phyloP scores from a whole-genome alignment of 1,140 invertebrate genomes.

The Eriosoma lanigerum region DNA sequence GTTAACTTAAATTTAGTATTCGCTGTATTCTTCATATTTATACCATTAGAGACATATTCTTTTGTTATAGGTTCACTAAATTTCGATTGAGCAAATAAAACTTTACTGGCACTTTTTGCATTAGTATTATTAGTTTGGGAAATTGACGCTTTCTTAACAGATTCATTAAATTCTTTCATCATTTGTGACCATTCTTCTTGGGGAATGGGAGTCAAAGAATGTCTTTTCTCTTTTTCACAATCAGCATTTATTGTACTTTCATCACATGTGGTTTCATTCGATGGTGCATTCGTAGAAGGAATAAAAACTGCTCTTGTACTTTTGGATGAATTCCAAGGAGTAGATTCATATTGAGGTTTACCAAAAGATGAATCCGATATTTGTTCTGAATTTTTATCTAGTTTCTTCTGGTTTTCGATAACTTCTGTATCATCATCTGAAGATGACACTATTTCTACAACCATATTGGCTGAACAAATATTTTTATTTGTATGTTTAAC shows the following conservation, averaged over 20 bases:
- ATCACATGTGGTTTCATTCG: not conserved
- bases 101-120: not conserved
- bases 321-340: constrained; percentile 24
- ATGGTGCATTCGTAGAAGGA: not conserved
- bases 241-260: not conserved
- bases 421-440: not conserved
- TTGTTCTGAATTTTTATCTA: not conserved
- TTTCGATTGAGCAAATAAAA: not conserved
- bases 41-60: not conserved
- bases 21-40: not conserved
- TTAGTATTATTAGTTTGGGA: not conserved
- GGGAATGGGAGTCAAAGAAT: not conserved
- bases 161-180: constrained; percentile 40
- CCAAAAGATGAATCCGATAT: constrained; percentile 14
- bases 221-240: not conserved
- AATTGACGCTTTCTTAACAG: constrained; percentile 27
- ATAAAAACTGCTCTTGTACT: not conserved
- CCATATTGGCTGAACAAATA: not conserved
- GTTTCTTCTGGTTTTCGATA: not conserved
- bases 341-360: constrained; percentile 45
- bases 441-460: not conserved
- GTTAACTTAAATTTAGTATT: not conserved
- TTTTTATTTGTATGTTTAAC: not conserved
- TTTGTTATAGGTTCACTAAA: not conserved
- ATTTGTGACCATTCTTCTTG: constrained; percentile 16